These are phyloP conservation scores for Tetraodon nigroviridis DNA, from an alignment of 2,113 vertebrate genomes.

Conservation along the genomic window DNA sequence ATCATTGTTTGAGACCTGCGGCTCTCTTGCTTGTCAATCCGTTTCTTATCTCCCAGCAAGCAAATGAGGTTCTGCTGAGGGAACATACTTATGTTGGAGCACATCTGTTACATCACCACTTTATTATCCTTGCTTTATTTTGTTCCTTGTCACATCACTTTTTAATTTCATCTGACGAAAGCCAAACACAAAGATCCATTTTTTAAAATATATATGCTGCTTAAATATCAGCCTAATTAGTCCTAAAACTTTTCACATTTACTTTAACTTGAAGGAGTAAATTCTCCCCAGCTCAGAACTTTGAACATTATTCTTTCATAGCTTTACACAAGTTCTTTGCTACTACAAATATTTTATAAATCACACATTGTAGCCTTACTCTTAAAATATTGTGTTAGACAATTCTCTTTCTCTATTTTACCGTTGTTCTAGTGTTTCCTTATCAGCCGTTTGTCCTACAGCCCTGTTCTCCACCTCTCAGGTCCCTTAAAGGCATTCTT, in stretches of 20 bases:
- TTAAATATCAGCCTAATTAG: neutral
- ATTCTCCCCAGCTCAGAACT: no score
- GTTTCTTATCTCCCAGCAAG: constrained; percentile 38
- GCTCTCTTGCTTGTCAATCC: constrained; percentile 40
- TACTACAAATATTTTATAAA: no score
- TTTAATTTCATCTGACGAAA: constrained; percentile 13
- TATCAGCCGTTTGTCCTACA: constrained; percentile 7
- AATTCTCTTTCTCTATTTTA: no score
- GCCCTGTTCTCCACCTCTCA: neutral
- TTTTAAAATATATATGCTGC: no score
- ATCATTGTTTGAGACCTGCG: constrained; percentile 30
- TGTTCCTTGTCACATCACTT: constrained; percentile 14
- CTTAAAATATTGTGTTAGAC: no score
- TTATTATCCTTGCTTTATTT: constrained; percentile 58
- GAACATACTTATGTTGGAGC: constrained; percentile 50
- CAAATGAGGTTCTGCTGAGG: constrained; percentile 67
- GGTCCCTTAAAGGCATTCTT: constrained; percentile 26
- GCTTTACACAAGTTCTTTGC: no score
- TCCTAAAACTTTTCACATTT: neutral
- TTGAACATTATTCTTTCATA: no score
- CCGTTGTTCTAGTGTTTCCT: neutral
- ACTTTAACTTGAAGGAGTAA: neutral
- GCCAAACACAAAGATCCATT: no score
- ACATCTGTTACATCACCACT: constrained; percentile 66
- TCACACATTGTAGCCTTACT: no score